Base-by-base conservation (phyloP, 2,113 vertebrate species). In the Amblyopsis rosae region DNA sequence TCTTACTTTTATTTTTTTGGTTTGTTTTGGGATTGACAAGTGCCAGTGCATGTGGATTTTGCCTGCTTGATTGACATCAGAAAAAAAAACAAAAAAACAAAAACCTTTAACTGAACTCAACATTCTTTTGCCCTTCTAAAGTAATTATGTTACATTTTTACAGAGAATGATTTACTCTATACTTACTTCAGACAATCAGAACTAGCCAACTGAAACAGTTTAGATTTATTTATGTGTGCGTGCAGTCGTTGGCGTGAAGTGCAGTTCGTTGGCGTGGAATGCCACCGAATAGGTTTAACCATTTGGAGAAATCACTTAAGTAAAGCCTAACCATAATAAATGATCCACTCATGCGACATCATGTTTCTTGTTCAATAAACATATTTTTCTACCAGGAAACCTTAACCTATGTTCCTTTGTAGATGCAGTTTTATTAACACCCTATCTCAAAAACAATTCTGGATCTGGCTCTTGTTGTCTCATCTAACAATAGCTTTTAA, bases 301-400 rank as follows among this genome's bases (percentile, higher is more conserved):
- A 46, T 70, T 59, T 15, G 78, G 69, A 72, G 60, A 54, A 59
- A 73, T 79, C 83, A 81, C 78, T 41, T 58, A 63, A 60, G 50
- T 69, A 55, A 62, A 54, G 80, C 82, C 35, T 4, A 82, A 72
- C n/a, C 61, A 77, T 74, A 91, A 89, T 92, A 90, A 89, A 91
- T 74, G 82, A 76, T 82, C 92, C 81, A 87, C 81, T 87, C 80
- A 82, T 87, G 82, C 84, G 79, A 90, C 67, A 72, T 80, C 86
- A 87, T 86, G 82, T 92, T 90, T 92, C 81, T 91, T 90, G 76
- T 91, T 93, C 89, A 97, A 96, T 96, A 96, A 97, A 96, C 88
- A 76, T 95, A 93, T 95, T 96, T 97, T 96, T 95, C 90, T 95
- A 94, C 93, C 92, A 92, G 92, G 86, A 92, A 89, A 81, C 77